Evolutionary conservation across 2,888 invertebrate species (phyloP).

Genomic region (Blastobasis adustella): DNA sequence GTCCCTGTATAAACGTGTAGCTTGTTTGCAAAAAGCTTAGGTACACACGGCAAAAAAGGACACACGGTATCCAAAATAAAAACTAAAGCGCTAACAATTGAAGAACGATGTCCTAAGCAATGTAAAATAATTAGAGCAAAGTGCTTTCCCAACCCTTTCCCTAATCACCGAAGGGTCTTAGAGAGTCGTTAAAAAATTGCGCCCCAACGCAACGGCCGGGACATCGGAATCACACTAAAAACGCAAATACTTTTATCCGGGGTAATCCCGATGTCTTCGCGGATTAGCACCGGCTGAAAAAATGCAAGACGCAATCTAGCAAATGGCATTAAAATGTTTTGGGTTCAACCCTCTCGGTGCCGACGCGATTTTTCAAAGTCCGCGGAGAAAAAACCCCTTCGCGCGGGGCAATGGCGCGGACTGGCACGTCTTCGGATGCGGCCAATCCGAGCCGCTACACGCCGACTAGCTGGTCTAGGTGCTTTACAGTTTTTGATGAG

Average conservation of each 20-base stretch:
- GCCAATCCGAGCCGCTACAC: conserved; percentile 36
- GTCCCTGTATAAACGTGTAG: no score
- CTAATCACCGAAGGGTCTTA: conserved; percentile 53
- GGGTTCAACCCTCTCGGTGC: conserved; percentile 63
- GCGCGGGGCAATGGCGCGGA: conserved; percentile 65
- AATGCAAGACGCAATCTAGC: conserved; percentile 74
- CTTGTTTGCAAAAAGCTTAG: no score
- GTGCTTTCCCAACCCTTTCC: conserved; percentile 61
- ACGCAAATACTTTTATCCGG: conserved; percentile 67
- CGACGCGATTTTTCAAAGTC: conserved; percentile 71
- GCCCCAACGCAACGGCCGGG: conserved; percentile 43
- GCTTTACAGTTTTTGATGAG: conserved; percentile 23
- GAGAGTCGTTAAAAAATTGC: conserved; percentile 60
- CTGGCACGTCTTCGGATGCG: conserved; percentile 68
- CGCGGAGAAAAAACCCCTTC: conserved; percentile 61
- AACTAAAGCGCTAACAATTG: no score
- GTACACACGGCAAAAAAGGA: no score
- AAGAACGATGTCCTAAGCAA: conserved; percentile 45
- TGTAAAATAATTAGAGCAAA: conserved; percentile 66
- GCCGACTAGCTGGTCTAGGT: conserved; percentile 36
- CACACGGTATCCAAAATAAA: no score
- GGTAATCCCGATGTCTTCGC: conserved; percentile 64
- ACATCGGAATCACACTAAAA: conserved; percentile 69
- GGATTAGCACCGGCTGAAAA: conserved; percentile 68
- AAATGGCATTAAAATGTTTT: conserved; percentile 76